Evolutionary conservation across 2,113 vertebrate genomes (phyloP), one percentile per base, ranked within the genome.

Genomic region (Lanius collurio): DNA sequence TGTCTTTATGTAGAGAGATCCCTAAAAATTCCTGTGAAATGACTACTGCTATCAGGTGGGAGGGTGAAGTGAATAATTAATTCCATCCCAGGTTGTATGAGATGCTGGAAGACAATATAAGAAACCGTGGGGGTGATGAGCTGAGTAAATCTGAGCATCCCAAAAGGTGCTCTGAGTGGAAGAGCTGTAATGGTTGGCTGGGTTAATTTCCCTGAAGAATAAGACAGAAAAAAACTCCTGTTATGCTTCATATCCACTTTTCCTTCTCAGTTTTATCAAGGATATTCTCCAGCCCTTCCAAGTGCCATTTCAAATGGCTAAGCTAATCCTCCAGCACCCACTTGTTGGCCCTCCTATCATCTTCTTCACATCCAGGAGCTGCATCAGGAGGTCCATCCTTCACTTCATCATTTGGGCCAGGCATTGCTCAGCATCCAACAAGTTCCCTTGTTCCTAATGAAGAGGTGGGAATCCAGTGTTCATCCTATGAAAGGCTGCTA

Each of bases 211-310:
- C 21, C 46, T 77, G 46, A 74, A 84, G 56, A 85, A 63, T 15
- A 26, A 41, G 10, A 39, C 35, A 73, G 39, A 44, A 83, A 67
- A 83, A 46, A 37, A 0, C 19, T 46, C 23, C 44, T 84, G 13
- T 56, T 17, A 1, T 41, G 22, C 31, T 83, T 86, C 64, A 11
- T 75, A 96, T 92, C 62, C 96, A 95, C 65, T 97, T 98, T 85
- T 97, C 91, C 53, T 97, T 97, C 81, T 98, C 42, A 0, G 49
- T 96, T 96, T 97, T 97, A 60, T 77, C 93, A 80, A 96, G 80
- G 1, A 60, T 96, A 44, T 83, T 90, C 62, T 98, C 94, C 28
- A 97, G 83, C 21, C 93, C 94, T 78, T 98, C 92, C 11, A 97
- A 89, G 60, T 96, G 87, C 31, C 74, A n/a, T 73, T 97, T 97